Evolutionary conservation across 2,888 invertebrate species (phyloP).

Genomic region (Monochamus alternatus): DNA sequence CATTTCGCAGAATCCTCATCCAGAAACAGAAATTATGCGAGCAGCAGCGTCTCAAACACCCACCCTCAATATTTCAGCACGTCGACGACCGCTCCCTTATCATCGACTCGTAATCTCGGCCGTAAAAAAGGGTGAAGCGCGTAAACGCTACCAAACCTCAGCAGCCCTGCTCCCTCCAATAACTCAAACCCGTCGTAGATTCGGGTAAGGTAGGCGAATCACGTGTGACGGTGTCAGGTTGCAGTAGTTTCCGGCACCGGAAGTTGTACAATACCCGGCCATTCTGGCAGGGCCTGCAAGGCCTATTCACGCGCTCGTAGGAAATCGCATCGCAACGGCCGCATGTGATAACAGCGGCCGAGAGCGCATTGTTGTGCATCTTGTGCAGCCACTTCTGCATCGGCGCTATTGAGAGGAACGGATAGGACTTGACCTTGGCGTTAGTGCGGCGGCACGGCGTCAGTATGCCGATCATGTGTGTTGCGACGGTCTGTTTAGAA

Average conservation of each 20-base stretch:
- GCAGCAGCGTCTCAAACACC: neutral
- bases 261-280: constrained; percentile 39
- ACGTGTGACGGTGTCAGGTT: constrained; percentile 64
- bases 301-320: constrained; percentile 28
- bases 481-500: too few relatives aligned
- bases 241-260: constrained; percentile 60
- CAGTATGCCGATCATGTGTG: neutral
- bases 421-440: constrained; percentile 30
- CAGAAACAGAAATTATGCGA: constrained; percentile 16
- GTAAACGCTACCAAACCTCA: constrained; percentile 24
- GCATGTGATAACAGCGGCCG: constrained; percentile 31
- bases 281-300: constrained; percentile 19
- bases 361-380: constrained; percentile 36
- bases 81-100: constrained; percentile 17
- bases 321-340: constrained; percentile 35
- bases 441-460: neutral
- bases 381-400: constrained; percentile 23
- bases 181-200: constrained; percentile 41
- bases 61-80: constrained; percentile 27
- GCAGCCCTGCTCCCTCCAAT: constrained; percentile 34
- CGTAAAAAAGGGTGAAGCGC: constrained; percentile 16
- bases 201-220: constrained; percentile 61
- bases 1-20: neutral
- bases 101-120: constrained; percentile 15
- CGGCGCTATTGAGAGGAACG: constrained; percentile 21